Conservation (phyloP, 2,888 invertebrate genomes). For the Erebia aethiops region DNA sequence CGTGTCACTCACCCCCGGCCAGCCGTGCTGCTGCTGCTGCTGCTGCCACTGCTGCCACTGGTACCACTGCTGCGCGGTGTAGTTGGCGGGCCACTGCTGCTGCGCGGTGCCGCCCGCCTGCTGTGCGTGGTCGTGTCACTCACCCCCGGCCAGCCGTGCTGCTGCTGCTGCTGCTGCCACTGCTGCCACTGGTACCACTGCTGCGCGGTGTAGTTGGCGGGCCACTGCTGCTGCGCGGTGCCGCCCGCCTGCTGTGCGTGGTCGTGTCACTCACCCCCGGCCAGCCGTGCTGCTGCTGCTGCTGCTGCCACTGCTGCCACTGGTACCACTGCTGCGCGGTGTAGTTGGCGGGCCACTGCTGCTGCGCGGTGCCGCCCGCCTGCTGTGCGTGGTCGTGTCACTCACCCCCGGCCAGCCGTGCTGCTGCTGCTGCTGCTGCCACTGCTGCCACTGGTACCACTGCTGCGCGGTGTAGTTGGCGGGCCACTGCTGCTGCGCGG, state of each 20-base stretch:
- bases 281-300: constrained; percentile 73
- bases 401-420: constrained; percentile 68
- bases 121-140: constrained; percentile 16
- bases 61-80: constrained; percentile 75
- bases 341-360: constrained; percentile 43
- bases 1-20: constrained; percentile 58
- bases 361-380: constrained; percentile 46
- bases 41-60: constrained; percentile 81
- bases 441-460: constrained; percentile 80
- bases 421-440: constrained; percentile 77
- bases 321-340: constrained; percentile 76
- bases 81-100: constrained; percentile 23
- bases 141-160: constrained; percentile 70
- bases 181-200: constrained; percentile 81
- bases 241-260: not conserved
- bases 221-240: constrained; percentile 45
- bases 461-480: constrained; percentile 60
- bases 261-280: constrained; percentile 53
- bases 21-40: constrained; percentile 55
- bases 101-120: constrained; percentile 44
- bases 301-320: constrained; percentile 79
- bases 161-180: constrained; percentile 64
- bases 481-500: constrained; percentile 47
- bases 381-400: constrained; percentile 20
- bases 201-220: too few relatives aligned